A percentile compares a stretch with the other conserved stretches of the same genome.
Evolutionary conservation across 1,140 invertebrate genomes (phyloP).

Genomic region (Drosophila mayri): DNA sequence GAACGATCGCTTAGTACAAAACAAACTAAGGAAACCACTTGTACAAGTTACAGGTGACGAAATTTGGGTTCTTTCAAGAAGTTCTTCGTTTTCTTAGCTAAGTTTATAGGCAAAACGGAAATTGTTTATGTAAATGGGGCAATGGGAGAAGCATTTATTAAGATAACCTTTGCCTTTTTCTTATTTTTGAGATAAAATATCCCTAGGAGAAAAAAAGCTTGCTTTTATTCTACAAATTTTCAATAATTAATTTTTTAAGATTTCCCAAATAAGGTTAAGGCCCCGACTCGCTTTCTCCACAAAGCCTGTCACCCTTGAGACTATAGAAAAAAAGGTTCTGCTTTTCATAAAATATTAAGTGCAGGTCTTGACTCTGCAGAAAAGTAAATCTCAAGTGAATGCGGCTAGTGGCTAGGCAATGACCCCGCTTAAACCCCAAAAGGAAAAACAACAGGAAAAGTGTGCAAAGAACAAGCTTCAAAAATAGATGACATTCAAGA

Average conservation of each 20-base stretch:
- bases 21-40: constrained; percentile 10
- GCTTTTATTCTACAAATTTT: no score
- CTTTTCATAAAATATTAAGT: constrained; percentile 24
- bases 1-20: constrained; percentile 29
- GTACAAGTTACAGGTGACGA: constrained; percentile 3
- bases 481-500: constrained; percentile 80
- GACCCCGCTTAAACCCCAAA: constrained; percentile 53
- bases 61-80: constrained; percentile 5
- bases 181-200: no score
- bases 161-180: background rate
- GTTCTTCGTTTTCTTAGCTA: background rate
- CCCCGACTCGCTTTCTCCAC: constrained; percentile 3
- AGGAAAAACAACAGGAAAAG: constrained; percentile 39
- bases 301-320: background rate
- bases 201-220: background rate
- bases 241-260: background rate
- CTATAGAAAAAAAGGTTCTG: constrained; percentile 1
- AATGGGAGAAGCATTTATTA: background rate
- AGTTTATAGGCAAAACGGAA: background rate
- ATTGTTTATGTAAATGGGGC: background rate
- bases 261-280: constrained; percentile 1
- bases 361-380: constrained; percentile 12
- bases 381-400: constrained; percentile 40
- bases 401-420: constrained; percentile 55
- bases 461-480: constrained; percentile 39